These are phyloP conservation scores for Redunca redunca DNA, from an alignment of 2,113 vertebrate species.

Conservation along the genomic window DNA sequence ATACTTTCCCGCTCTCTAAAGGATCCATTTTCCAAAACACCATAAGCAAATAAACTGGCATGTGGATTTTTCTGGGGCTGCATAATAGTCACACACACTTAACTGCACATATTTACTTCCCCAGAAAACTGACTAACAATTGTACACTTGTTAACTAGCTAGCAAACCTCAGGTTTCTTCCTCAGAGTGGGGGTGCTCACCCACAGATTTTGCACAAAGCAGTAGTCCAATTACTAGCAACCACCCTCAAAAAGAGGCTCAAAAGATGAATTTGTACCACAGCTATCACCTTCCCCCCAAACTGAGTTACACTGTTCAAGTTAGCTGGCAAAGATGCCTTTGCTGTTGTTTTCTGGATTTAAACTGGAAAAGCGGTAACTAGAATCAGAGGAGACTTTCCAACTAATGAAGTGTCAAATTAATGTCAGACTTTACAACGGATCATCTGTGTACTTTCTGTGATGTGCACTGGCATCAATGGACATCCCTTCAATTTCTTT, in stretches of 20 bases:
- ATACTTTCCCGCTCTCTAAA: background rate
- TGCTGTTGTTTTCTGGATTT: slow-evolving; percentile 51
- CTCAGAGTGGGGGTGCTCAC: background rate
- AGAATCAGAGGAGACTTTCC: slow-evolving; percentile 14
- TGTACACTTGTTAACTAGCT: slow-evolving; percentile 21
- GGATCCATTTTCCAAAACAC: slow-evolving; percentile 18
- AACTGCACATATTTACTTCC: slow-evolving; percentile 11
- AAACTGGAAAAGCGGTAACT: slow-evolving; percentile 16
- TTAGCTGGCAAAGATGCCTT: slow-evolving; percentile 26
- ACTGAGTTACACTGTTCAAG: background rate
- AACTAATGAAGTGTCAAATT: background rate
- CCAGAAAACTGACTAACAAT: background rate
- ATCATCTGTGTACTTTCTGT: background rate
- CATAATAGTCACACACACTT: rapidly evolving
- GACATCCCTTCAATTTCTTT: background rate
- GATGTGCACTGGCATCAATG: background rate
- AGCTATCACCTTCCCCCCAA: slow-evolving; percentile 37
- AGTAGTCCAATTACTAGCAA: slow-evolving; percentile 49
- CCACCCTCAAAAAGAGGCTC: background rate
- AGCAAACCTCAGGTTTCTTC: background rate
- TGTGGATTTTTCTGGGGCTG: background rate
- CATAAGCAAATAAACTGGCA: background rate
- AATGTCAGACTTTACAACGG: background rate
- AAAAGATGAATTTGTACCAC: background rate
- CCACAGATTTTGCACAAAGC: background rate